These are phyloP conservation scores for Leucoraja erinaceus DNA, from an alignment of 2,113 vertebrate genomes.

Conservation along the genomic window DNA sequence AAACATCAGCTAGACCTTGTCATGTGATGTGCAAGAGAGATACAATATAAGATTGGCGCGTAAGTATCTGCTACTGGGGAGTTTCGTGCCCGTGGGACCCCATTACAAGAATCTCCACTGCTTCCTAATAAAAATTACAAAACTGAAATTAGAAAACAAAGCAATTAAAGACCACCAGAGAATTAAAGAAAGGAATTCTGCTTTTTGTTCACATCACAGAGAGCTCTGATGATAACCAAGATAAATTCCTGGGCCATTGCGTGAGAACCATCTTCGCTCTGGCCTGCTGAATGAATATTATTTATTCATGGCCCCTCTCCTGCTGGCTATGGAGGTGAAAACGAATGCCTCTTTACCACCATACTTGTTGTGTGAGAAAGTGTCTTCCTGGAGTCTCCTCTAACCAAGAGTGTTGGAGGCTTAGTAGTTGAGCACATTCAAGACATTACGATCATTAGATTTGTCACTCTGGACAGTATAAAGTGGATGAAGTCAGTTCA, in stretches of 20 bases:
- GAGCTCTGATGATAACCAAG: background rate
- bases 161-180: slow-evolving; percentile 40
- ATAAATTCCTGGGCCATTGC: background rate
- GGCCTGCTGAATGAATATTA: too few relatives aligned
- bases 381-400: too few relatives aligned
- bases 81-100: slow-evolving; percentile 48
- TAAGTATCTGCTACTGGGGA: slow-evolving; percentile 47
- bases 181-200: slow-evolving; percentile 32
- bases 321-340: too few relatives aligned
- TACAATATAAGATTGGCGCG: slow-evolving; percentile 57
- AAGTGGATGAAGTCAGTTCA: too few relatives aligned
- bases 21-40: slow-evolving; percentile 70
- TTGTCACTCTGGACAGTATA: too few relatives aligned
- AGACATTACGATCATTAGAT: too few relatives aligned
- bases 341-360: too few relatives aligned
- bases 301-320: too few relatives aligned
- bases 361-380: too few relatives aligned
- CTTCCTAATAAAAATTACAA: slow-evolving; percentile 46
- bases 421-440: too few relatives aligned
- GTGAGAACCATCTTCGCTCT: background rate
- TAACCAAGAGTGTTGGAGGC: too few relatives aligned
- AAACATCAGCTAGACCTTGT: slow-evolving; percentile 80
- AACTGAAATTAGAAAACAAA: slow-evolving; percentile 43
- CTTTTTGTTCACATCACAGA: slow-evolving; percentile 23
- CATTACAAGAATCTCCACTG: slow-evolving; percentile 48